Base-by-base conservation (phyloP, 2,113 vertebrate species). In the Benitochromis conjunctus region DNA sequence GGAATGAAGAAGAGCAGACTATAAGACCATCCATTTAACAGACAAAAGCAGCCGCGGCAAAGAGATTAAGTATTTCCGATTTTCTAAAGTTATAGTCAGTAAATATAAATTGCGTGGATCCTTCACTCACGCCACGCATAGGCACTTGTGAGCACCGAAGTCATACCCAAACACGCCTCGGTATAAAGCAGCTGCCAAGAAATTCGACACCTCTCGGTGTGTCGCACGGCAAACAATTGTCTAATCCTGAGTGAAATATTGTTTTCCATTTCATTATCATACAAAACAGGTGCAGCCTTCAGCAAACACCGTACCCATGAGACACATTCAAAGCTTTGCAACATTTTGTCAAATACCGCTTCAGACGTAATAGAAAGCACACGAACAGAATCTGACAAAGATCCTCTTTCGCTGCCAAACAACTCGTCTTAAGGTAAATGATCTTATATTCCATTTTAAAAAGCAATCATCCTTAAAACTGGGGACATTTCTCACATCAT, bases 261-360 rank as follows among this genome's bases (percentile, higher is more conserved):
- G 79, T 87, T 76, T 86, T 69, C 62, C 84, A 87, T 91, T 90
- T 86, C 83, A 92, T 89, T 91, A 88, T 87, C 88, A 86, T 81
- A 87, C 82, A 86, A 88, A 86, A 62, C 83, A 90, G 88, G 84
- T 82, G 84, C 74, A 14, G 51, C 71, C 79, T 81, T 88, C 71
- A 76, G 84, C 78, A 85, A 66, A 81, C 82, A 79, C 60, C 5
- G 14, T 58, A 53, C 74, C 51, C 26, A 5, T 48, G 80, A 85
- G 79, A 80, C 55, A 36, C 74, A 38, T 90, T 80, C 9, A 43
- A 86, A 79, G 74, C 79, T 53, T 71, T 60, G 26, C 80, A 48
- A n/a, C 54, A 21, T 84, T 92, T 87, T 86, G 57, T 83, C 66
- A 82, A 91, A 89, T 34, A 21, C 18, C 21, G 31, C 48, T 48